A percentile compares a stretch with the other conserved stretches of the same genome.
Evolutionary conservation across 2,888 invertebrate genomes (phyloP).

Genomic region (Galeruca laticollis): DNA sequence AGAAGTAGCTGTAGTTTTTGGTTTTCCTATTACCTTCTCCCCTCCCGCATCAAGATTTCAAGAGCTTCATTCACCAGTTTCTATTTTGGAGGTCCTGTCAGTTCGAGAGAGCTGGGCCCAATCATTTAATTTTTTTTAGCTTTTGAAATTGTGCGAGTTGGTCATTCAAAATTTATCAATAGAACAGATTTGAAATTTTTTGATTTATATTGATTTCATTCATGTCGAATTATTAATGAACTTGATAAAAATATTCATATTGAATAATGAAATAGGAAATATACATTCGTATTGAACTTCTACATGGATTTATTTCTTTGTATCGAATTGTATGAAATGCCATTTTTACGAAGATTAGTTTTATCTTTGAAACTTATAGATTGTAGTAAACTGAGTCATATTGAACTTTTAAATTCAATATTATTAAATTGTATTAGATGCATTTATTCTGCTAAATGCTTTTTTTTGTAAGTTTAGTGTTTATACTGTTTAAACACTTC

Average conservation of each 20-base stretch:
- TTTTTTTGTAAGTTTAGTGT: not conserved
- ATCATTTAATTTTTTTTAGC: not conserved
- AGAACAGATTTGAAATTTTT: no score
- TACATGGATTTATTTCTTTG: no score
- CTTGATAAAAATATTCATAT: not conserved
- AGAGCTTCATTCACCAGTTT: constrained; percentile 22
- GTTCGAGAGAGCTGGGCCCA: not conserved
- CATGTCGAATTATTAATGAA: not conserved
- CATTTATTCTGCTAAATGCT: constrained; percentile 35
- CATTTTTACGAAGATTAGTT: no score
- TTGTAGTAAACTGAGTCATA: no score
- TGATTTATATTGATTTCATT: not conserved
- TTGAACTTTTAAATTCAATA: no score
- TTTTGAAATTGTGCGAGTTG: constrained; percentile 1
- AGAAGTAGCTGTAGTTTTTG: constrained; percentile 51
- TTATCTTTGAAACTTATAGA: no score
- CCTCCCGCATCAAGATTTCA: constrained; percentile 18
- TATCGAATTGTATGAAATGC: no score
- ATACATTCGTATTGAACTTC: no score
- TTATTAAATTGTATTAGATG: no score
- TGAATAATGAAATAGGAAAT: no score
- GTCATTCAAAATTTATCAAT: no score
- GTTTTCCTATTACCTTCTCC: constrained; percentile 45
- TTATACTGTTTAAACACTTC: constrained; percentile 42
- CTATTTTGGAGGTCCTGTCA: constrained; percentile 25